Percentiles rank a stretch among this genome's conserved stretches.
Conservation (phyloP, 1,140 invertebrate genomes). For the Planococcus citri region DNA sequence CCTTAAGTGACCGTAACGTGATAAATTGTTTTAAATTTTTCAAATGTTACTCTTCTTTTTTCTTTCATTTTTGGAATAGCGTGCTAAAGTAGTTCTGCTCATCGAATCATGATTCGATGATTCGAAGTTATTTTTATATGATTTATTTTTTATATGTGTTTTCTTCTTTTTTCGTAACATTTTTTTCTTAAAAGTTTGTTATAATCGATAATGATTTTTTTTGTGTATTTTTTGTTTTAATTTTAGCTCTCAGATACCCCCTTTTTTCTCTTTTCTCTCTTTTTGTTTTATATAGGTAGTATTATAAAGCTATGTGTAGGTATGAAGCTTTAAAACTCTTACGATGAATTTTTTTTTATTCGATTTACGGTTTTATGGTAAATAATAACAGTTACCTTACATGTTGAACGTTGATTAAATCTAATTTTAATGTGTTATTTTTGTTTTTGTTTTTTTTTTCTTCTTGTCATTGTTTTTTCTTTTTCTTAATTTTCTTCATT, state of each 20-base stretch:
- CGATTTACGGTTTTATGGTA: neutral
- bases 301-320: neutral
- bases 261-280: neutral
- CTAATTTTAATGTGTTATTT: conserved; percentile 4
- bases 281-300: neutral
- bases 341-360: neutral
- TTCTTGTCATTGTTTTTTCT: neutral
- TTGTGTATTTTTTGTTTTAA: neutral
- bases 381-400: neutral
- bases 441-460: neutral
- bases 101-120: too few species aligned
- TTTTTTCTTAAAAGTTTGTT: neutral
- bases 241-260: neutral
- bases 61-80: too few species aligned
- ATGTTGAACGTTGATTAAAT: neutral
- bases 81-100: too few species aligned
- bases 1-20: too few species aligned
- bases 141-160: neutral
- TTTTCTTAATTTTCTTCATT: neutral
- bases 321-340: conserved; percentile 4
- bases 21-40: too few species aligned
- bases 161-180: neutral
- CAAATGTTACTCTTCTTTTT: too few species aligned
- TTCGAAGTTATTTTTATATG: neutral
- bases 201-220: neutral